Base-by-base conservation (phyloP, 2,797 vertebrate genomes). In the Distichodus sexfasciatus region DNA sequence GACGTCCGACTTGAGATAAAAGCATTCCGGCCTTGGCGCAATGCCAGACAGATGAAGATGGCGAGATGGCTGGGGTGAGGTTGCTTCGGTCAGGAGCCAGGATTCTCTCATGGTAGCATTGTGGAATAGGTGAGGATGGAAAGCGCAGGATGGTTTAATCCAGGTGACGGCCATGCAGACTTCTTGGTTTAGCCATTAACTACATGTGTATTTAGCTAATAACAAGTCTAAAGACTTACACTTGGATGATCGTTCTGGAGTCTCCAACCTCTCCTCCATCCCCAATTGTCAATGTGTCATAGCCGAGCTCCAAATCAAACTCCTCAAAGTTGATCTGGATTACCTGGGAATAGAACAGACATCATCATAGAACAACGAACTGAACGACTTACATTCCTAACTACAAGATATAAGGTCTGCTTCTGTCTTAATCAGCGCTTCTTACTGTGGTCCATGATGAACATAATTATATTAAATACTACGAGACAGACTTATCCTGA, bases 261-360 rank as follows among this genome's bases (percentile, higher is more conserved):
- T 98, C 95, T 36, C 96, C 97, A 26, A 98, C 97, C 91, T 98
- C 94, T 11, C 93, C 94, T 58, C 95, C 96, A 72, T 99, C 97
- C 66, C 97, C 97, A 31, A 98, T 95, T 4, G 97, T 99, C 33
- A 99, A 81, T 0, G 96, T 98, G 68, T 99, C 96, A 50, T 98
- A 99, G 6, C 97, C 97, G 68, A 98, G 97, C 82, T 99, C 97
- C 71, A 99, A 81, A 86, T 99, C 97, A 70, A 98, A 99, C 87
- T 99, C 97, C 85, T 99, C 96, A 78, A 99, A 99, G 88, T 98
- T 98, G 82, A 99, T 98, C 78, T 99, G 96, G 84, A 99, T 98
- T 61, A 99, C 95, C 97, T 99, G 85, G 0, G n/a, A 67, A n/a
- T n/a, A n/a, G n/a, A n/a, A n/a, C n/a, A n/a, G n/a, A n/a, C n/a